phyloP scores from a whole-genome alignment of 2,797 vertebrate species.

The Triplophysa bombifrons region DNA sequence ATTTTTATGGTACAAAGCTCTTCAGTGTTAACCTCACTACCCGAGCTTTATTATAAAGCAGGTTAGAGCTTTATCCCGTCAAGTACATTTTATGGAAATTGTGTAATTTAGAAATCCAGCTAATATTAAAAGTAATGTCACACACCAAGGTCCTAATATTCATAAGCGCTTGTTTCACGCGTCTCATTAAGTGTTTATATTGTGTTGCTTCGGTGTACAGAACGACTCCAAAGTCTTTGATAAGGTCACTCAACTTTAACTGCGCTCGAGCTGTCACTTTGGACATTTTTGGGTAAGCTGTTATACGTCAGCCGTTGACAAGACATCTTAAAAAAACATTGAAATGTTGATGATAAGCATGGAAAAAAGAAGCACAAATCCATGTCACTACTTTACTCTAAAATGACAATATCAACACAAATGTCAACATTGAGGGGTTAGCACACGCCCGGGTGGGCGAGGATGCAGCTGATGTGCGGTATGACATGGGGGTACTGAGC shows the following conservation, averaged over 20 bases:
- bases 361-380: constrained; percentile 58
- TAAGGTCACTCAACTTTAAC: constrained; percentile 65
- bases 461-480: constrained; percentile 44
- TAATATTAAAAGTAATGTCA: constrained; percentile 47
- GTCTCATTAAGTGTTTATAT: constrained; percentile 31
- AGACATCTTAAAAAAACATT: constrained; percentile 63
- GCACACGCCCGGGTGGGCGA: constrained; percentile 60
- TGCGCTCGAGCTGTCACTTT: constrained; percentile 58
- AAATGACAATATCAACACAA: constrained; percentile 74
- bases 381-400: constrained; percentile 60
- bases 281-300: constrained; percentile 54
- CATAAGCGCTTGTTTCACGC: constrained; percentile 37
- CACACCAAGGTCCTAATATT: constrained; percentile 41
- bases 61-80: constrained; percentile 50
- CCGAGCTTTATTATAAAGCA: constrained; percentile 76
- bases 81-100: constrained; percentile 60
- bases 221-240: constrained; percentile 50
- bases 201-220: constrained; percentile 18
- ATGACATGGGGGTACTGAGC: constrained; percentile 18
- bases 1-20: constrained; percentile 77
- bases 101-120: constrained; percentile 48
- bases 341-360: constrained; percentile 66
- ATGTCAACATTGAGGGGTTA: constrained; percentile 69
- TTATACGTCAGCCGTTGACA: constrained; percentile 56
- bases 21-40: constrained; percentile 76